Evolutionary conservation across 2,888 invertebrate genomes (phyloP), one percentile per base, ranked within the genome.

Genomic region (Cryptophagus acutangulus): DNA sequence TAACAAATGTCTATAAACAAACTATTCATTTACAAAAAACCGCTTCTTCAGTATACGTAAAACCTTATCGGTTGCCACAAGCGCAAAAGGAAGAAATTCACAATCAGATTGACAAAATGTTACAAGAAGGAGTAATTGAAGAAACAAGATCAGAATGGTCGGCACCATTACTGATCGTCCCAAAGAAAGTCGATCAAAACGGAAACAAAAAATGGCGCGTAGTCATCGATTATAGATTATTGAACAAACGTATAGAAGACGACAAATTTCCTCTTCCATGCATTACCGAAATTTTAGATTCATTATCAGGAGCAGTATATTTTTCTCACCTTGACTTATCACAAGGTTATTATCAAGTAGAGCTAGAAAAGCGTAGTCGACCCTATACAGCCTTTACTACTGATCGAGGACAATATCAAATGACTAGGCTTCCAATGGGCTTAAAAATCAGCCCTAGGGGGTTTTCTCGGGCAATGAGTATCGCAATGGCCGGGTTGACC

Each of bases 231-330:
- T 46, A 36, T 43, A 39, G 38, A 46, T 41, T 37, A 28, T 13
- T 35, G 33, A 46, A 46, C 18, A 18, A 16, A 13, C 31, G 13
- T 13, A 45, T 45, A 3, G 28, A 36, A 15, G 40, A 46, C 31
- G 37, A 40, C 5, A 46, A 13, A 12, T 31, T 31, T 15, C 31
- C 31, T 2, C n/a, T 57, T 28, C 52, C 51, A 8, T 39, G 35
- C 36, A 57, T 58, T 30, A 33, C 42, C 2, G 55, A 58, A 38
- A 58, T 56, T 45, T 37, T 57, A 41, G 54, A 58, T 48, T 54
- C 51, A 3, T 37, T 60, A 20, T 42, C 43, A 14, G 50, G 56
- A 36, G 51, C 55, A 28, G 40, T 55, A 15, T 57, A 52, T 41
- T 55, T 55, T 39, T 41, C 49, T n/a, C 54, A 55, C 46, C 34